Percentiles rank a stretch among this genome's conserved stretches.
Conservation (phyloP, 2,888 invertebrate species). For the Boloria euphrosyne region DNA sequence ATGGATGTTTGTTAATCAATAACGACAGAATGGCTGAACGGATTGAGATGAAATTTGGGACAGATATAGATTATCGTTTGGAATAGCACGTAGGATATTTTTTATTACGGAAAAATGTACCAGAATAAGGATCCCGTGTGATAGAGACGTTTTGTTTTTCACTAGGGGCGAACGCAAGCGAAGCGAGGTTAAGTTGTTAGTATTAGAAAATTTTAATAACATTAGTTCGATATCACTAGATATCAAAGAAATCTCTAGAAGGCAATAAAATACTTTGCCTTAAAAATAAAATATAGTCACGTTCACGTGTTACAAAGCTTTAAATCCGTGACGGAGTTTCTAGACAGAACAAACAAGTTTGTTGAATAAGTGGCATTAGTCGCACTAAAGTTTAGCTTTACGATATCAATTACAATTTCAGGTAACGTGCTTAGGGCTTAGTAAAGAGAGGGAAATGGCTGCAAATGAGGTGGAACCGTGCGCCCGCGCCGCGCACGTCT, state of each 20-base stretch:
- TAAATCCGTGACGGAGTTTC: slow-evolving; percentile 4
- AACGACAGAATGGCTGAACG: too few species aligned
- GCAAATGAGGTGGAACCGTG: slow-evolving; percentile 66
- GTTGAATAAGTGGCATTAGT: slow-evolving; percentile 9
- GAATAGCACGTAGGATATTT: too few species aligned
- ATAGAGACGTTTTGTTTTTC: too few species aligned
- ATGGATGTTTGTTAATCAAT: too few species aligned
- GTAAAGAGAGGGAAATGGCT: slow-evolving; percentile 52
- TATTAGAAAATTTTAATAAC: too few species aligned
- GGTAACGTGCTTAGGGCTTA: slow-evolving; percentile 31
- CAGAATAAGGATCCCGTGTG: too few species aligned
- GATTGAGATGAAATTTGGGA: too few species aligned
- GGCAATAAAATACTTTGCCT: neutral
- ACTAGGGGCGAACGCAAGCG: too few species aligned
- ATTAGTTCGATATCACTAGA: neutral
- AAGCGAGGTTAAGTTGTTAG: too few species aligned
- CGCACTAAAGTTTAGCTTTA: slow-evolving; percentile 1
- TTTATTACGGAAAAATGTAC: too few species aligned
- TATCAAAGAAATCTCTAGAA: slow-evolving; percentile 1
- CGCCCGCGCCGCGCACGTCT: slow-evolving; percentile 52
- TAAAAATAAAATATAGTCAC: slow-evolving; percentile 11
- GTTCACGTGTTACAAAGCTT: slow-evolving; percentile 2
- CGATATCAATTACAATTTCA: slow-evolving; percentile 37
- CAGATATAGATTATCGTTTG: too few species aligned
- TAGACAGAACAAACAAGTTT: slow-evolving; percentile 5